Evolutionary conservation across 2,113 vertebrate species (phyloP), one percentile per base, ranked within the genome.

Genomic region (Hippocampus guttulatus): DNA sequence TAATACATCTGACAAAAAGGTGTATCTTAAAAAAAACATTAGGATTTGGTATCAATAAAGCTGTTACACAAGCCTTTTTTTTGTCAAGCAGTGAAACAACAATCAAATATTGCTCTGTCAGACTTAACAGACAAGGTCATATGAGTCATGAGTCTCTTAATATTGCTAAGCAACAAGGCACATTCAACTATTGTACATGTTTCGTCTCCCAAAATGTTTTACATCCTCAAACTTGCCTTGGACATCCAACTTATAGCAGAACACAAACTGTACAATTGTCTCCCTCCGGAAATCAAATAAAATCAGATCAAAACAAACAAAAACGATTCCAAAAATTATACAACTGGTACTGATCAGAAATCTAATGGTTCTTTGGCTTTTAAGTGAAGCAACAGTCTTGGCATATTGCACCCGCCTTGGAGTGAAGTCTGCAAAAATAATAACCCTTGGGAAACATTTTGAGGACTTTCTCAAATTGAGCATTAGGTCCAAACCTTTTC

Each of bases 101-200:
- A 58, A 58, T 27, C 10, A 47, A 65, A 20, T 1, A 16, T 65
- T 65, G 14, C 11, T 23, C 38, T 23, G 63, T n/a, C 38, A 43
- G 62, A 41, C 21, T 61, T 60, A 30, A 60, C 6, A 61, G 7
- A 61, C 62, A 25, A 61, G 51, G 73, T 80, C 69, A 67, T 64
- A 60, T 80, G 76, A 73, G 47, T 77, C 68, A 67, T n/a, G 69
- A 33, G 41, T 75, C 61, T 60, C 72, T 38, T 55, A 23, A 67
- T 72, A 79, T 84, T 79, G 68, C 78, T 76, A 43, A 81, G 58
- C 60, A 45, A 84, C 81, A 87, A 90, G 87, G 86, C 87, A 90
- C 89, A 69, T 77, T 45, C 68, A 71, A 80, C 65, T 65, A 78
- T 64, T 83, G 33, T 69, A 69, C 62, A 79, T 71, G 64, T 58